Evolutionary conservation across 1,140 invertebrate species (phyloP), one percentile per base, ranked within the genome.

Genomic region (Bombus picipes): DNA sequence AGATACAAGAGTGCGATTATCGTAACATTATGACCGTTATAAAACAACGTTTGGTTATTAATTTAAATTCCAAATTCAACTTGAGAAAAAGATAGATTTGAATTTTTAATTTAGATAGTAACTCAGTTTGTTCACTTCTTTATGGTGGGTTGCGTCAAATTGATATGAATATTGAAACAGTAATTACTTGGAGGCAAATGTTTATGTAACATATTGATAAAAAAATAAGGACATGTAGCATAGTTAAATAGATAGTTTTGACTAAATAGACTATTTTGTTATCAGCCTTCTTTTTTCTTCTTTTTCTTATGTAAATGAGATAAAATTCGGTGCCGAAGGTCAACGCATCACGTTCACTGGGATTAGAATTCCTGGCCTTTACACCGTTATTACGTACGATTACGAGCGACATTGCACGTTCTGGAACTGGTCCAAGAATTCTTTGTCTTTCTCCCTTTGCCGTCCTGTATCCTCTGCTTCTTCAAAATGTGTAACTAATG

Each of bases 361-460:
- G 47, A 74, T 73, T 79, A 62, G 34, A 78, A 59, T 80, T 70
- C 71, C 57, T 57, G 81, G 74, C 71, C 85, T 73, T 90, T 89
- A 81, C 81, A 82, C 65, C 81, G 43, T 37, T 65, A 62, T 62
- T 87, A 85, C 65, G 66, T 57, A 18, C 59, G 80, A 80, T 84
- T 81, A 87, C 77, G 77, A 74, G 62, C 70, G 73, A 83, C 76
- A 41, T 66, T 75, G 70, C 74, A 73, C 57, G 65, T 81, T 88
- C 88, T 91, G 87, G 87, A 90, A 90, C 57, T 8, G 41, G 12
- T 87, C 88, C 86, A 90, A 88, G 72, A 70, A 85, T 57, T 59
- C 57, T 83, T 32, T 59, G 62, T 72, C 73, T 66, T 53, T 43
- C 72, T 59, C 34, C 43, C 47, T 85, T 68, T 62, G 34, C 9